Evolutionary conservation across 2,113 vertebrate species (phyloP), one percentile per base, ranked within the genome.

Genomic region (Vidua chalybeata): DNA sequence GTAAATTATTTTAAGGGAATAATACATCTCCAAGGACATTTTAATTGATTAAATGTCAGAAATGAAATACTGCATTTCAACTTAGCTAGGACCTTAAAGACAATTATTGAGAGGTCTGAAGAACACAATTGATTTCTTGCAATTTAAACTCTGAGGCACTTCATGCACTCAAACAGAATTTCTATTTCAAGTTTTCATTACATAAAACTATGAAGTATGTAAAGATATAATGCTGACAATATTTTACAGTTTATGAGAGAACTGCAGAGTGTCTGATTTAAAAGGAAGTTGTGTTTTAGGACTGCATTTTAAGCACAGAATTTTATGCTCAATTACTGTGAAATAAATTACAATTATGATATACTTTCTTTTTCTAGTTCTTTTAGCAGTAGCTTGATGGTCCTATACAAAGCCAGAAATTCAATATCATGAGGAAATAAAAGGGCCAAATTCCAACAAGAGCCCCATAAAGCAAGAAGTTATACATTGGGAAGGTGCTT

Each of bases 21-120:
- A 97, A 98, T 97, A 90, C 80, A 97, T 96, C 98, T 97, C 97
- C 58, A 72, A 95, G 86, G 97, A 91, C 96, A 89, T 74, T 87
- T 84, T 94, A 91, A 98, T 97, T 84, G 97, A 98, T 97, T 98
- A 98, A 96, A 76, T 96, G 97, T 97, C 98, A 97, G 76, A 80
- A 97, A 97, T 97, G 96, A 98, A 98, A 97, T 97, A 98, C 84
- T 91, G 87, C 95, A 93, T 97, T 97, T 97, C 97, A 97, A 81
- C 95, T 93, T 89, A 78, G 35, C 41, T 71, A 71, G 66, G 93
- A 78, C 77, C 78, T 96, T 96, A 89, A 96, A 95, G 94, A 92
- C 95, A 91, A 93, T 89, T 96, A 97, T 43, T 76, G 92, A 96
- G 94, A 90, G 69, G 78, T 78, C 66, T 91, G 58, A 84, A 89